Evolutionary conservation across 2,113 vertebrate genomes (phyloP).

Genomic region (Thymallus thymallus): DNA sequence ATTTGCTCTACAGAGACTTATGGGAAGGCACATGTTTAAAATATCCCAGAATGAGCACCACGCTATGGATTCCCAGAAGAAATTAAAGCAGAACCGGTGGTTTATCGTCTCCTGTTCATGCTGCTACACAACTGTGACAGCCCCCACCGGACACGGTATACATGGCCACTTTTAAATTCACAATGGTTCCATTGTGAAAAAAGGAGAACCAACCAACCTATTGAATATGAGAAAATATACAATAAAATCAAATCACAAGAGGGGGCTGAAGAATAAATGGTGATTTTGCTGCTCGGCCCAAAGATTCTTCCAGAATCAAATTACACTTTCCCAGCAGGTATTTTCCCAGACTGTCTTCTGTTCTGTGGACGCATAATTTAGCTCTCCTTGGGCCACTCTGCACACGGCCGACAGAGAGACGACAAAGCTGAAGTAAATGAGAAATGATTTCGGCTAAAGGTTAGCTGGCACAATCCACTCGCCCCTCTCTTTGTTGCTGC

Average conservation of each 20-base stretch:
- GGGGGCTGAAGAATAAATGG: conserved; percentile 16
- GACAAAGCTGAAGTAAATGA: conserved; percentile 47
- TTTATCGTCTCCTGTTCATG: conserved; percentile 40
- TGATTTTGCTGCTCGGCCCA: conserved; percentile 19
- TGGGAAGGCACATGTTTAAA: conserved; percentile 18
- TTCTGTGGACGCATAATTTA: conserved; percentile 29
- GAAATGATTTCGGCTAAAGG: conserved; percentile 54
- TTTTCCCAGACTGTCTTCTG: conserved; percentile 10
- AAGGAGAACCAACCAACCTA: conserved; percentile 15
- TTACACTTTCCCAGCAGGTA: conserved; percentile 38
- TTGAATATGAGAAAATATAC: conserved; percentile 17
- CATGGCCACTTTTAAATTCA: conserved; percentile 56
- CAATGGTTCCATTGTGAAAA: conserved; percentile 33
- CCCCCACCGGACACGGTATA: conserved; percentile 49
- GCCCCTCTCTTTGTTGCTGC: conserved; percentile 20
- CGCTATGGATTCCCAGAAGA: conserved; percentile 42
- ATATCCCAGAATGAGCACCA: conserved; percentile 17
- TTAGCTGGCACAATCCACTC: conserved; percentile 48
- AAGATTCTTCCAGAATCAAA: conserved; percentile 42
- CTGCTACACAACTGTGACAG: conserved; percentile 44
- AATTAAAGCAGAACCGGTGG: conserved; percentile 47
- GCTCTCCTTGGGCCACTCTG: conserved; percentile 16
- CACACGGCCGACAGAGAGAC: conserved; percentile 10
- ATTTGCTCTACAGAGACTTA: conserved; percentile 32
- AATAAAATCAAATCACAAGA: conserved; percentile 22